Evolutionary conservation across 2,888 invertebrate species (phyloP), one percentile per base, ranked within the genome.

Genomic region (Pterostichus madidus): DNA sequence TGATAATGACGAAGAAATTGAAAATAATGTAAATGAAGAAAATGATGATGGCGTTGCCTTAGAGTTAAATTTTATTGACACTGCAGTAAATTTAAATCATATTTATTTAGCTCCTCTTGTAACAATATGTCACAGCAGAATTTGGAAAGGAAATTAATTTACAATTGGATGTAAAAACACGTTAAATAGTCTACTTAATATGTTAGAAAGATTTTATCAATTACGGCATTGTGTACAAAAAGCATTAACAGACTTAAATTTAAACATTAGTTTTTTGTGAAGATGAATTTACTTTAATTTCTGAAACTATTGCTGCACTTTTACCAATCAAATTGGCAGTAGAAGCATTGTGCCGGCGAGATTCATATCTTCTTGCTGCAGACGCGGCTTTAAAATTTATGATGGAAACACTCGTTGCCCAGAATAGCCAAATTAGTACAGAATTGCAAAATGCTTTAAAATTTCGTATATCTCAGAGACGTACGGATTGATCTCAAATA

Each of bases 61-160:
- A 84, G 81, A 84, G 78, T 81, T 75, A 81, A 76, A 81, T 84
- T 68, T 77, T 83, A 83, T 76, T 83, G 77, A 77, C 64, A 84
- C 84, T 84, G 82, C 81, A 81, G 82, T 81, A 82, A 84, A 77
- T 81, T 76, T 76, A 84, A 84, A 84, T 82, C 83, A 83, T 80
- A 83, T 81, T 84, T 56, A 75, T 81, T 82, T 84, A 84, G 81
- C 81, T 77, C 68, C 80, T 75, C 80, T 83, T 52, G 80, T 83
- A 32, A 82, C 53, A 79, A 61, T 79, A 79, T 44, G 75, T 75
- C 5, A 75, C 5, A 75, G 75, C 44, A 46, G 46, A 75, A 75
- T 46, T 75, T 13, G 64, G 8, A 77, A 77, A 83, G 77, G 77
- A 84, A 82, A 81, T 68, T 52, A 77, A 64, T 46, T 59, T 83